Percentiles rank a stretch among this genome's conserved stretches.
These are phyloP conservation scores for Diachasmimorpha longicaudata DNA, from an alignment of 1,140 invertebrate genomes.

Conservation along the genomic window DNA sequence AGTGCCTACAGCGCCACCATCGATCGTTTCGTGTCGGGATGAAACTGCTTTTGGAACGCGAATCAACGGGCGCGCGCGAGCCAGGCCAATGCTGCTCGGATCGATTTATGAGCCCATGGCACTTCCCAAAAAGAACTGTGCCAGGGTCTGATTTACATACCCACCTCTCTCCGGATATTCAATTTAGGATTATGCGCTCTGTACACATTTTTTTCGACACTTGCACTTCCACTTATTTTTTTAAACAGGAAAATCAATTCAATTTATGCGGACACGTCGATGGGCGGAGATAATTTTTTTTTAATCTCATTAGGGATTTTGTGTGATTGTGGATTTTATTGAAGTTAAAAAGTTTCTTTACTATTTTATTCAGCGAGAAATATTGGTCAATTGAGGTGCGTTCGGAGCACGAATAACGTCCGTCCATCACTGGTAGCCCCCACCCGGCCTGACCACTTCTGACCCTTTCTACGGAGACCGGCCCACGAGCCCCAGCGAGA, in stretches of 20 bases:
- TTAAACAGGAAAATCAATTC: too few species aligned
- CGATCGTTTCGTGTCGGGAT: constrained; percentile 19
- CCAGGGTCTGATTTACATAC: constrained; percentile 34
- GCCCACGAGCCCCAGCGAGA: constrained; percentile 8
- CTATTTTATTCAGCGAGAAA: constrained; percentile 26
- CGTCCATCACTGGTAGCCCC: constrained; percentile 49
- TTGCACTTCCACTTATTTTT: too few species aligned
- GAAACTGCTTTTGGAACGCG: constrained; percentile 33
- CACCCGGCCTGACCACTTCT: constrained; percentile 6
- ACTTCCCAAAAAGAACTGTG: constrained; percentile 34
- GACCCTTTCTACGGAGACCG: constrained; percentile 33
- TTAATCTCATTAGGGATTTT: too few species aligned
- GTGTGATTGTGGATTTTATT: too few species aligned
- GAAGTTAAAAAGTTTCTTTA: too few species aligned
- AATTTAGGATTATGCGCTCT: constrained; percentile 28
- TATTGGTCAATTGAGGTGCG: constrained; percentile 42
- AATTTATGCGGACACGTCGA: too few species aligned
- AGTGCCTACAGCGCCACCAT: constrained; percentile 17
- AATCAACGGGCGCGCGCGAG: constrained; percentile 26
- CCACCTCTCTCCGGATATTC: constrained; percentile 31
- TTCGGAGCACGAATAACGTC: constrained; percentile 40
- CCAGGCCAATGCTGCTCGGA: constrained; percentile 20
- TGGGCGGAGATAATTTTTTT: too few species aligned
- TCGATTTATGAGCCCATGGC: constrained; percentile 33
- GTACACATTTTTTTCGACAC: constrained; percentile 7